Base-by-base conservation (phyloP, 2,797 vertebrate species). In the Enteromius thamalakanensis region DNA sequence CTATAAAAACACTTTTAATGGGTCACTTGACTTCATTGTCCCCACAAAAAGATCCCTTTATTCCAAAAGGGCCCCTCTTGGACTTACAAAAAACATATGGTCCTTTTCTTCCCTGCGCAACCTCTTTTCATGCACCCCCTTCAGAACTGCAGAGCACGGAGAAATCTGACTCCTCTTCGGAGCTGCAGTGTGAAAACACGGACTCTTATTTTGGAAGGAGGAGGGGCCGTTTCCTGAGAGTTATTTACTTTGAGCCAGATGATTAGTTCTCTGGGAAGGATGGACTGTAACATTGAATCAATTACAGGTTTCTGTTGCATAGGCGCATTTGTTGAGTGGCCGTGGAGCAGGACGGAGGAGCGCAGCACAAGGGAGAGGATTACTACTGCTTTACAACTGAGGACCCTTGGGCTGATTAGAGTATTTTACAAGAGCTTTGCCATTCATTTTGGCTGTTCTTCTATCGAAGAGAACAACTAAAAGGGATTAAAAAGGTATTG, bases 241-340 rank as follows among this genome's bases (percentile, higher is more conserved):
- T 95, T 97, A 96, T 97, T 98, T 97, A 97, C 96, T 96, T 93
- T 95, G 93, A 95, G 95, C 94, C 94, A 96, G 96, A 97, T 96
- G 95, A 96, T 97, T 95, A 95, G 94, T 96, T 90, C 94, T 95
- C 95, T 93, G 86, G 89, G 94, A 95, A 95, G 96, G 96, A 95
- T 94, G 96, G 96, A 95, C 96, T 96, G 93, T 94, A 95, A 95
- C 95, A 92, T 93, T 95, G 96, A 96, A 97, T 97, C 97, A 97
- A 96, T 97, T 97, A 96, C 96, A 95, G 94, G 95, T 95, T 93
- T 93, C 92, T 91, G 92, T 92, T 91, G 93, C 91, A 92, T 94
- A 92, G 90, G 95, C 92, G 94, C 94, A 94, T 92, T 96, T 88
- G 93, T 90, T 86, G 94, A 92, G 92, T 93, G 92, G 91, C 91